phyloP scores from a whole-genome alignment of 2,888 invertebrate genomes.

The Deilephila porcellus region DNA sequence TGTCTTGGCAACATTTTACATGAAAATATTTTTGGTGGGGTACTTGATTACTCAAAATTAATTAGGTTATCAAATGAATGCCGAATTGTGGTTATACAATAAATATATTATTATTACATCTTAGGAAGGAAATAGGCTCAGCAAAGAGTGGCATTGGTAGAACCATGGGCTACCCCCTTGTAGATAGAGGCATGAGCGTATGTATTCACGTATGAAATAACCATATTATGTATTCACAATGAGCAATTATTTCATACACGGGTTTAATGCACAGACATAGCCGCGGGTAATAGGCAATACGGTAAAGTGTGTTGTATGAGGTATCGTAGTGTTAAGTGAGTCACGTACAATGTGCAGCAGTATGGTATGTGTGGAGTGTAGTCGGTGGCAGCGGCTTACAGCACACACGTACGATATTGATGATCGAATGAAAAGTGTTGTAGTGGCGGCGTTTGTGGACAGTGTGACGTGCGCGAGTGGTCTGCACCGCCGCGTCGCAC shows the following conservation, averaged over 20 bases:
- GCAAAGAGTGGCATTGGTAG: too few relatives aligned
- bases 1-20: too few relatives aligned
- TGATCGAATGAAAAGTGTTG: constrained; percentile 60
- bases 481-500: constrained; percentile 69
- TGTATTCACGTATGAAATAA: too few relatives aligned
- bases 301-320: constrained; percentile 21
- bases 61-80: too few relatives aligned
- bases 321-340: constrained; percentile 30
- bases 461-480: constrained; percentile 73
- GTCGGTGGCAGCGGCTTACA: not conserved
- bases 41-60: too few relatives aligned
- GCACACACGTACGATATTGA: constrained; percentile 40
- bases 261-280: not conserved
- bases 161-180: too few relatives aligned
- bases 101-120: too few relatives aligned
- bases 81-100: too few relatives aligned
- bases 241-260: not conserved
- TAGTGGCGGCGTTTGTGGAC: constrained; percentile 65
- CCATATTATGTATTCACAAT: too few relatives aligned
- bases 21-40: too few relatives aligned
- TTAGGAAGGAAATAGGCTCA: too few relatives aligned
- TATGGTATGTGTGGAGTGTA: not conserved
- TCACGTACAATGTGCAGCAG: constrained; percentile 29
- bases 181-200: too few relatives aligned
- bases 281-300: not conserved